Base-by-base conservation (phyloP, 2,888 invertebrate genomes). In the Plebejus anna region DNA sequence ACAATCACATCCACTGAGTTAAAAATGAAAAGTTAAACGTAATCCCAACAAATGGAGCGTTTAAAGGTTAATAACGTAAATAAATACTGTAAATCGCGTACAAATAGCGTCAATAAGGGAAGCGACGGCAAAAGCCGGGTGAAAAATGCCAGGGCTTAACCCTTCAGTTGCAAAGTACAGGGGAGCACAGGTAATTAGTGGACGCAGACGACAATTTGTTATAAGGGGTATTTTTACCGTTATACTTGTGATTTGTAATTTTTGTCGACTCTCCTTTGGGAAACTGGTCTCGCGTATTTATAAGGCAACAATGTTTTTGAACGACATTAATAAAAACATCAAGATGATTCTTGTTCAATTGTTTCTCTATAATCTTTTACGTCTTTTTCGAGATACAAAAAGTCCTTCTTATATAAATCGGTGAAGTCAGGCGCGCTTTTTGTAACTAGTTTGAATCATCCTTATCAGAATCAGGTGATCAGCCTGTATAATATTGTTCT, bases 91-190 rank as follows among this genome's bases (percentile, higher is more conserved):
- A 82, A 83, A 83, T 83, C 82, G 81, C 80, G 81, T 82, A 85
- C 84, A 85, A 85, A 85, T 84, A 81, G 82, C 82, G 80, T 80
- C 82, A 81, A 84, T 82, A 83, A 83, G 82, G 82, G 83, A 80
- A 78, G 79, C 80, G 81, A 80, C 79, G 79, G 79, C 78, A 81
- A 83, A 82, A 82, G 80, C 82, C 80, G 78, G 76, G 77, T 84
- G 84, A 84, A 83, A 84, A 84, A 84, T 83, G 81, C 82, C 83
- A 80, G 82, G 83, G 85, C 84, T 88, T 87, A 89, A 89, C 89
- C 88, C 87, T 84, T 85, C 83, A 82, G 80, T 81, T 80, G 81
- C 77, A 79, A 78, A 76, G 75, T 81, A 75, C 75, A 71, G 75
- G 51, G 70, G 79, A 78, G 79, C 81, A 76, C 80, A 80, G 83